Evolutionary conservation across 2,113 vertebrate genomes (phyloP).

Genomic region (Erythrocercus mccallii): DNA sequence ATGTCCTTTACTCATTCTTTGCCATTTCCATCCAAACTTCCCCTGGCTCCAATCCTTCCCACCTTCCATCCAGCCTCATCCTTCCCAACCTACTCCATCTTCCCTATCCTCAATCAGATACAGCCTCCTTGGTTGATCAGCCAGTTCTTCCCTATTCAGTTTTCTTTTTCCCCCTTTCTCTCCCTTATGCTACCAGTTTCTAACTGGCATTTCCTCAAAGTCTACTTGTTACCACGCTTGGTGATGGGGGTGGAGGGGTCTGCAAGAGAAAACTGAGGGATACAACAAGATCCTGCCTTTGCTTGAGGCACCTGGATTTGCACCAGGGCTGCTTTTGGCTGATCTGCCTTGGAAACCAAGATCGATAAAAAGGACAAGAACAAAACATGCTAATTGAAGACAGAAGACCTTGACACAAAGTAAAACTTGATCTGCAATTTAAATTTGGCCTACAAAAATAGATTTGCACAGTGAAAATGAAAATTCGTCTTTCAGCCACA

Average conservation of each 20-base stretch:
- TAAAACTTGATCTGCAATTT: slow-evolving; percentile 10
- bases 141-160: background rate
- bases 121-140: background rate
- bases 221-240: background rate
- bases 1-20: background rate
- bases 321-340: background rate
- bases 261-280: background rate
- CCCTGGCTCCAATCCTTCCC: accelerated
- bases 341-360: background rate
- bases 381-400: background rate
- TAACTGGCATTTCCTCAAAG: background rate
- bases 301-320: background rate
- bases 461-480: background rate
- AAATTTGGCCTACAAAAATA: slow-evolving; percentile 6
- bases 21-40: background rate
- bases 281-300: background rate
- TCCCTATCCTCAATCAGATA: background rate
- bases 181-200: background rate
- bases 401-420: background rate
- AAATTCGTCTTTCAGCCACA: background rate
- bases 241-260: background rate
- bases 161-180: background rate
- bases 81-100: background rate
- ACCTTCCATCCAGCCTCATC: background rate
- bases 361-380: background rate